Evolutionary conservation across 2,113 vertebrate genomes (phyloP).

Genomic region (Cynocephalus volans): DNA sequence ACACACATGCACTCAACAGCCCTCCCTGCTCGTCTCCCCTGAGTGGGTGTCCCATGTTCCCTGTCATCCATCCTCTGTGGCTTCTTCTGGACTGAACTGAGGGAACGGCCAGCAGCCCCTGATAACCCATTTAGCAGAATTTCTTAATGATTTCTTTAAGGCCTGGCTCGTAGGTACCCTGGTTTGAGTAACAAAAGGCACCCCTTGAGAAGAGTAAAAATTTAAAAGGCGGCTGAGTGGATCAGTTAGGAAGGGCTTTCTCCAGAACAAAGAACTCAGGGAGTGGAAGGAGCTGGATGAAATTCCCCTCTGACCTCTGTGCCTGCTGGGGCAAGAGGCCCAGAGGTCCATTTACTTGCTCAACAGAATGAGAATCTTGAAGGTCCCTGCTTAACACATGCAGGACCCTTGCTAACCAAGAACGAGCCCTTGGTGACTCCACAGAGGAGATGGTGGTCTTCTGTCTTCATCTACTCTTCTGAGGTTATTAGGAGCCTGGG

Average conservation of each 20-base stretch:
- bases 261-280: neutral
- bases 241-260: neutral
- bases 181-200: neutral
- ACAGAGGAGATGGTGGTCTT: neutral
- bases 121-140: neutral
- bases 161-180: neutral
- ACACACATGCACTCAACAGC: neutral
- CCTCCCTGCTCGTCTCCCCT: neutral
- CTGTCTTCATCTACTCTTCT: fast-evolving
- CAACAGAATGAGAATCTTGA: neutral
- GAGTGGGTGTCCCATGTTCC: fast-evolving
- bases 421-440: neutral
- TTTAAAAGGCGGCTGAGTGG: neutral
- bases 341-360: neutral
- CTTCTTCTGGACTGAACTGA: neutral
- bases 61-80: neutral
- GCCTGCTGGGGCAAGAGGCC: fast-evolving
- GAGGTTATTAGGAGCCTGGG: neutral
- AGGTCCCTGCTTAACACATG: neutral
- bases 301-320: neutral
- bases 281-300: neutral
- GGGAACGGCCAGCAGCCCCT: neutral
- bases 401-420: neutral
- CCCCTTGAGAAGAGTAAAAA: neutral
- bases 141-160: neutral